A percentile compares a stretch with the other conserved stretches of the same genome.
These are phyloP conservation scores for Myanophis thanlyinensis DNA, from an alignment of 2,113 vertebrate species.

Conservation along the genomic window DNA sequence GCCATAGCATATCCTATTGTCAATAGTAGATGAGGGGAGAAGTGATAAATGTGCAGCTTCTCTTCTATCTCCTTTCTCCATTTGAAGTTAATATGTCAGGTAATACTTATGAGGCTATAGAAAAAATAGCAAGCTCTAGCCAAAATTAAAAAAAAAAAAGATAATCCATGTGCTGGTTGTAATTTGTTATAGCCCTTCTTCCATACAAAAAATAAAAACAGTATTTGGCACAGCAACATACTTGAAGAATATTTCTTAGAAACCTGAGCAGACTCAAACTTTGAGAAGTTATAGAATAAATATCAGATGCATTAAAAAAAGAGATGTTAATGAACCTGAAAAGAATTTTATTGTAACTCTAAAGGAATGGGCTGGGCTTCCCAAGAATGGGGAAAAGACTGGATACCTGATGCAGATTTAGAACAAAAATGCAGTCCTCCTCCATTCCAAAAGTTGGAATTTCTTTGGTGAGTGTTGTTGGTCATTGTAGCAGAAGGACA, in stretches of 20 bases:
- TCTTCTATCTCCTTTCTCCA: neutral
- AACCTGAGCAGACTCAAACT: neutral
- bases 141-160: neutral
- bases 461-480: neutral
- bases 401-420: neutral
- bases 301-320: neutral
- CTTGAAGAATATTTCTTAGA: neutral
- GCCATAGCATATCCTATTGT: neutral
- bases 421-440: neutral
- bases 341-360: neutral
- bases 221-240: neutral
- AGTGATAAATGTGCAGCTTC: neutral
- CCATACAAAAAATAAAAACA: neutral
- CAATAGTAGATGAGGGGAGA: neutral
- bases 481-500: neutral
- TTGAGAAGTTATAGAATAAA: neutral
- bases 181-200: neutral
- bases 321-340: neutral
- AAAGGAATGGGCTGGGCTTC: neutral
- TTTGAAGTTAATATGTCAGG: neutral
- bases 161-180: neutral
- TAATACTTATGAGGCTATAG: neutral
- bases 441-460: neutral
- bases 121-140: neutral
- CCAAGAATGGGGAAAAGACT: neutral